A percentile compares a stretch with the other conserved stretches of the same genome.
Conservation (phyloP, 2,888 invertebrate genomes). For the Creontiades dilutus region DNA sequence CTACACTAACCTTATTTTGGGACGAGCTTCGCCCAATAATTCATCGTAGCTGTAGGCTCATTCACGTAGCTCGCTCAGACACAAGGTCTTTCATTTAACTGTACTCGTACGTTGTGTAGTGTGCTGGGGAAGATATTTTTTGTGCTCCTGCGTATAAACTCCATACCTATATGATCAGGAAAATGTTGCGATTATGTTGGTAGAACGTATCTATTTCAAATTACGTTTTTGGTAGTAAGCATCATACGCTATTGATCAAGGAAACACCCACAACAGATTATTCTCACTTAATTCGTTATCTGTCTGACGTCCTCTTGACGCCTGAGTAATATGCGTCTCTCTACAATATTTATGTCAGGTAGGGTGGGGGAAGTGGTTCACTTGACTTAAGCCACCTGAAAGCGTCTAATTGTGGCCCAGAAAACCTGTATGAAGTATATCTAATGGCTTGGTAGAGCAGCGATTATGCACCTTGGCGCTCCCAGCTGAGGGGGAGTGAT, state of each 20-base stretch:
- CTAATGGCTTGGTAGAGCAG: background rate
- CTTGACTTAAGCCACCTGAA: background rate
- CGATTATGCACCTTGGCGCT: background rate
- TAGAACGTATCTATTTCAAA: no score
- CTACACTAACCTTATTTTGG: background rate
- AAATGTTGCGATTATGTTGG: no score
- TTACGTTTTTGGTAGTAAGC: no score
- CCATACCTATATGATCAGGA: no score
- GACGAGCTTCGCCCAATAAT: background rate
- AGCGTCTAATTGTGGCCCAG: conserved; percentile 13
- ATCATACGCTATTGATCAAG: no score
- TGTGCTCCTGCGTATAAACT: no score
- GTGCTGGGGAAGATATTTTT: no score
- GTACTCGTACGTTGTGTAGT: no score
- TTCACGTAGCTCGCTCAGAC: background rate
- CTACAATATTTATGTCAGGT: background rate
- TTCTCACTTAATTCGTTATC: no score
- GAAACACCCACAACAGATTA: no score
- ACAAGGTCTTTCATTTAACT: background rate
- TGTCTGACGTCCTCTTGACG: background rate
- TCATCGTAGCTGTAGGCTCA: background rate
- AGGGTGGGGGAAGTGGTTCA: background rate
- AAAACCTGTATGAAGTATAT: background rate
- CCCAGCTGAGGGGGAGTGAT: background rate
- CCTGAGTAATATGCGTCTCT: background rate